A percentile compares a stretch with the other conserved stretches of the same genome.
These are phyloP conservation scores for Polia nebulosa DNA, from an alignment of 2,888 invertebrate genomes.

Conservation along the genomic window DNA sequence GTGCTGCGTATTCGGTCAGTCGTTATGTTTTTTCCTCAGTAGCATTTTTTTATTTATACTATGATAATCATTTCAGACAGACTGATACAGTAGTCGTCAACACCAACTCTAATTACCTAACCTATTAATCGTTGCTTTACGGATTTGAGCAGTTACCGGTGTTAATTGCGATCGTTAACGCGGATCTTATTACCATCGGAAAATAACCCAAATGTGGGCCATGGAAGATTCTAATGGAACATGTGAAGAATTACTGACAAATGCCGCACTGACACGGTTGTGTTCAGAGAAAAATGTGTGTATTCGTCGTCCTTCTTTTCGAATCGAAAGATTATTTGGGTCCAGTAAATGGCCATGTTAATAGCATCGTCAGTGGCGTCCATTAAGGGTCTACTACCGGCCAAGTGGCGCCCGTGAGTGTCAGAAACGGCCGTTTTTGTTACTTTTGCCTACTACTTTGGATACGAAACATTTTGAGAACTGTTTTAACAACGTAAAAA, in stretches of 20 bases:
- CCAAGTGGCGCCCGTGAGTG: too few species aligned
- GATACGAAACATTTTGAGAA: too few species aligned
- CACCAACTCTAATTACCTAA: constrained; percentile 14
- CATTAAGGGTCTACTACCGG: too few species aligned
- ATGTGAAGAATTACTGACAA: constrained; percentile 9
- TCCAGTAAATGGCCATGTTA: background rate
- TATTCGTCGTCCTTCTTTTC: background rate
- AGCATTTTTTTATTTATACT: background rate
- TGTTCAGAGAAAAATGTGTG: background rate
- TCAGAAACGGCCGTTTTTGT: too few species aligned
- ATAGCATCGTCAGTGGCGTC: background rate
- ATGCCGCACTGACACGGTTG: background rate
- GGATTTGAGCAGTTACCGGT: constrained; percentile 42
- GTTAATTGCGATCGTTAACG: constrained; percentile 60
- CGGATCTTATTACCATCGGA: constrained; percentile 43
- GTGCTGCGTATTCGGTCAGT: too few species aligned
- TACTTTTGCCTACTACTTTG: too few species aligned
- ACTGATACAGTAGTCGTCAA: background rate
- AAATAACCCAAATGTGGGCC: constrained; percentile 54
- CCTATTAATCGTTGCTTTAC: constrained; percentile 45
- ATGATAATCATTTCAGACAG: background rate
- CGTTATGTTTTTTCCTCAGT: background rate
- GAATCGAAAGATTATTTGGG: background rate
- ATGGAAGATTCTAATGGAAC: constrained; percentile 56
- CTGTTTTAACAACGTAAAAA: too few species aligned